Evolutionary conservation across 2,113 vertebrate species (phyloP), one percentile per base, ranked within the genome.

Genomic region (Pithys albifrons): DNA sequence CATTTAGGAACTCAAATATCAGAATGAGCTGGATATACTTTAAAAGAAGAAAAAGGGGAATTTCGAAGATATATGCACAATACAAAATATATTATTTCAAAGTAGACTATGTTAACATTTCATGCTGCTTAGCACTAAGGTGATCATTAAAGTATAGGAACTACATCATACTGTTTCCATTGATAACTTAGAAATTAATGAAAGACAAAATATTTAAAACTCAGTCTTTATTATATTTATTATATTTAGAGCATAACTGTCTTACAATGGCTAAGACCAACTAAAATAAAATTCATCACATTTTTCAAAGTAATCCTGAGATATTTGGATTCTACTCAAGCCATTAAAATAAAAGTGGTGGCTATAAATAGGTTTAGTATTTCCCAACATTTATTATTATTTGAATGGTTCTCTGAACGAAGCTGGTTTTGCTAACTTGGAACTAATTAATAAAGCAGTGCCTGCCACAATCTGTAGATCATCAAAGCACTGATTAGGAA

Each of bases 361-460:
- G 37, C 33, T 82, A 57, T 45, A 73, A 85, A 28, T 49, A 92
- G 46, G 13, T 54, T 65, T 29, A 46, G 25, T 28, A 37, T 73
- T 95, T 62, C 51, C 48, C 31, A 88, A 16, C 22, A 20, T 25
- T 81, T 57, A 48, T 61, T 77, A 19, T 39, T 77, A 48, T 72
- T 54, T 27, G 62, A 91, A 75, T 46, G 10, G 35, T n/a, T 93
- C 54, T 66, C 31, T 91, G 45, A 93, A 69, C 31, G 73, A 72
- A 76, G 37, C 35, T 82, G 54, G 1, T 28, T 87, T 67, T 45
- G 62, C 70, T 93, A 85, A 73, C 70, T 46, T 72, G 67, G 37
- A 71, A 76, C 41, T 72, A 96, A 22, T 91, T 93, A 83, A 85
- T 66, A 88, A 79, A 91, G 62, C 74, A 88, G 18, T 54, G 39